Evolutionary conservation across 2,113 vertebrate species (phyloP), one percentile per base, ranked within the genome.

Genomic region (Pogonocichla stellata): DNA sequence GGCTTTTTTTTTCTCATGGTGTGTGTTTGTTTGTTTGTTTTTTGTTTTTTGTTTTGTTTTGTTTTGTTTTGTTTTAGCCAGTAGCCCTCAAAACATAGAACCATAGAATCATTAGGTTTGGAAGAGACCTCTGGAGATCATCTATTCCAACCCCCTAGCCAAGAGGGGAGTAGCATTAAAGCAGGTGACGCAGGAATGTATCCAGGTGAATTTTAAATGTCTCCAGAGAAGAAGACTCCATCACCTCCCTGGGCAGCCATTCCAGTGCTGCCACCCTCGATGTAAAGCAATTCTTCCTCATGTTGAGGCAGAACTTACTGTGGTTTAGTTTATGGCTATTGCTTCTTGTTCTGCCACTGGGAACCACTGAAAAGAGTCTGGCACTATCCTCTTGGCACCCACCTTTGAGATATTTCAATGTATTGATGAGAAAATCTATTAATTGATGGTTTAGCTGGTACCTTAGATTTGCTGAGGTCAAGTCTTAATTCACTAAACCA

Each of bases 151-250:
- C 1, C 7, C 5, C 19, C 11, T 24, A 45, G 12, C 12, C n/a
- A 38, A 74, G 53, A 89, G 24, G 10, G 13, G 13, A 31, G 6
- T 74, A 43, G 20, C 12, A 24, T 66, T 51, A 29, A 43, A 53
- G n/a, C 8, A 40, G 24, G 14, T 60, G 26, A 38, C 22, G 53
- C 18, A 77, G 22, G 26, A 60, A 43, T 0, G 0, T 2, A 15
- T 38, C 28, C 38, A 36, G 14, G 10, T 29, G 19, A 24, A 3
- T 38, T 74, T 67, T 12, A 17, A 67, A 74, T 34, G 17, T 25
- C 29, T 29, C 8, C 45, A 47, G 78, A 74, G 38, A n/a, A 7
- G 22, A 25, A 74, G 19, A 29, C 4, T 53, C 29, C 45, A 31
- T 29, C 2, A 53, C 19, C 6, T 53, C 6, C 29, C 19, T 20